Conservation (phyloP, 2,113 vertebrate species). For the Indicator indicator region DNA sequence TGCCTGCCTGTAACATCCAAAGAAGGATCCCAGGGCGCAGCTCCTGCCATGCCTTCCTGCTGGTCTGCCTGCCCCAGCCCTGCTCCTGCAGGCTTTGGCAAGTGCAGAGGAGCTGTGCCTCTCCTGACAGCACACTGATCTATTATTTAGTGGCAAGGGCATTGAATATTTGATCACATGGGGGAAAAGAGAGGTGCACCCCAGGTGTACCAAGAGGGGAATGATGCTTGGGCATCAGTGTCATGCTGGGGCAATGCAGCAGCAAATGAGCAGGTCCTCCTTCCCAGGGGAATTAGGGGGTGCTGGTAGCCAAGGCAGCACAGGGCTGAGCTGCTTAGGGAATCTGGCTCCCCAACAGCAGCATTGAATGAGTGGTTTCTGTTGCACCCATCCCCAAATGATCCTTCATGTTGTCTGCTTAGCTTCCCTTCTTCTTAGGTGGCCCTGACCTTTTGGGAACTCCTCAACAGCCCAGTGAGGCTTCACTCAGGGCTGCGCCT, state of each 20-base stretch:
- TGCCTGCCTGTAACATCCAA: neutral
- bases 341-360: neutral
- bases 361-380: neutral
- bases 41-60: neutral
- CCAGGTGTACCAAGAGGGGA: neutral
- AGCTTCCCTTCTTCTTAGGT: neutral
- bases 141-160: constrained; percentile 66
- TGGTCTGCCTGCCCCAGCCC: neutral
- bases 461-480: neutral
- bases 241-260: accelerated
- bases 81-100: constrained; percentile 30
- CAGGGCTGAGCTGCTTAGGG: neutral
- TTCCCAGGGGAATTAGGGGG: neutral
- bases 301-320: neutral
- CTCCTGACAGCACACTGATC: constrained; percentile 64
- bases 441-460: neutral
- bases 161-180: constrained; percentile 61
- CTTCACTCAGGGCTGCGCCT: neutral
- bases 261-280: neutral
- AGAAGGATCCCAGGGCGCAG: neutral
- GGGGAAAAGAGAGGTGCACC: constrained; percentile 1
- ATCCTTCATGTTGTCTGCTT: neutral
- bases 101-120: constrained; percentile 45
- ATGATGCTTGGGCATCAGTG: neutral
- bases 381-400: neutral